Evolutionary conservation across 1,140 invertebrate genomes (phyloP), one percentile per base, ranked within the genome.

Genomic region (Hydropsyche tenuis): DNA sequence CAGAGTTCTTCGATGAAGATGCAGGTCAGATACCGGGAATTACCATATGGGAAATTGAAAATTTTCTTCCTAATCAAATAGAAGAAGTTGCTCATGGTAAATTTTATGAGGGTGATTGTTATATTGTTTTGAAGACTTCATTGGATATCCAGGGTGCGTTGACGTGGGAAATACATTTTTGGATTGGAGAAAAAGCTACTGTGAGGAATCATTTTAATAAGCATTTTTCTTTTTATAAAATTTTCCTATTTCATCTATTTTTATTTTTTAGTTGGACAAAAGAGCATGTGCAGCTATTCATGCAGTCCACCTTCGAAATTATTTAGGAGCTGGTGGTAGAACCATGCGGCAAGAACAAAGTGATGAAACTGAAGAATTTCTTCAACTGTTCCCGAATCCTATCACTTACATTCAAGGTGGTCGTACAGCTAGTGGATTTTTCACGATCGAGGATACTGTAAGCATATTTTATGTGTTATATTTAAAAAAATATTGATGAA

Each of bases 71-170:
- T 0, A 98, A 97, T 82, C 91, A 92, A 79, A 92, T 99, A 72
- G 93, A 95, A 73, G 90, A 95, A 88, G 93, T 92, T 11, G 90
- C 94, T 0, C 92, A 98, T 85, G 98, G 98, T 6, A 98, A 99
- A 84, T 99, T 99, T 84, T 99, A 99, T 81, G 96, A 99, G 86
- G 98, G 95, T 14, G 98, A 99, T 84, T 99, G 97, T 84, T 99
- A 99, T 81, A 99, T 99, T 78, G 89, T 99, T 69, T 84, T 99
- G 53, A 96, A 98, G 83, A 99, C 98, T 0, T 89, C 85, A 43
- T 84, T 93, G 43, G 96, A 99, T 81, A 92, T 96, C 42, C 90
- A 91, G 78, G 93, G 94, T 53, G 92, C 91, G 66, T 84, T 99
- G 0, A 88, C 89, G 66, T 99, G 97, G 95, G 90, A 96, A 79